phyloP scores from a whole-genome alignment of 2,113 vertebrate genomes.

The Glaucomys volans region DNA sequence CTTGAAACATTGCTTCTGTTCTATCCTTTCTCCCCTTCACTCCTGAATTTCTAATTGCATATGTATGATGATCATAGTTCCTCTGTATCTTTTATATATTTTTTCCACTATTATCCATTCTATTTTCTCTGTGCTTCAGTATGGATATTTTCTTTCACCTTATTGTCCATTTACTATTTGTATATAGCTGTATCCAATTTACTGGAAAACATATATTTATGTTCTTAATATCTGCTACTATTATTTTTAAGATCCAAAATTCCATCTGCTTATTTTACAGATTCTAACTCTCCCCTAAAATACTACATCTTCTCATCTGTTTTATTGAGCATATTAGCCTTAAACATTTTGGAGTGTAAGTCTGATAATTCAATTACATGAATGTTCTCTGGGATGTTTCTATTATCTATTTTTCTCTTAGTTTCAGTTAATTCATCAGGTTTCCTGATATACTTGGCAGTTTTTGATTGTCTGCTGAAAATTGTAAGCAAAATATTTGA shows the following conservation, averaged over 20 bases:
- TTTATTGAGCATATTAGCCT: not conserved
- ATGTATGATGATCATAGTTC: not conserved
- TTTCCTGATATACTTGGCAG: not conserved
- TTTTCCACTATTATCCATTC: not conserved
- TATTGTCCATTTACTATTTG: not conserved
- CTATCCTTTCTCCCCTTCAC: not conserved
- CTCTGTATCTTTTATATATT: not conserved
- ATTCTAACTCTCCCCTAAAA: not conserved
- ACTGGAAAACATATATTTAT: not conserved
- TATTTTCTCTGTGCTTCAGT: not conserved
- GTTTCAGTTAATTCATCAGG: not conserved
- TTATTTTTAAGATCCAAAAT: slow-evolving; percentile 36
- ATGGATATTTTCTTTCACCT: not conserved
- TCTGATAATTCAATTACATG: not conserved
- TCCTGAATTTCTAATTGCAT: not conserved
- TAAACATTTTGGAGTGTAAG: not conserved
- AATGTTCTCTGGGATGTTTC: not conserved
- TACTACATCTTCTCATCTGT: not conserved
- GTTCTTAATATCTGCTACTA: not conserved
- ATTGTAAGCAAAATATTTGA: not conserved
- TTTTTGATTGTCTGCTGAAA: not conserved
- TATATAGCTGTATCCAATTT: not conserved
- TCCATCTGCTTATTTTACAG: not conserved
- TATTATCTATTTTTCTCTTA: not conserved
- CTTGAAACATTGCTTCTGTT: not conserved